Evolutionary conservation across 2,797 vertebrate genomes (phyloP).

Genomic region (Gadopsis bispinosus): DNA sequence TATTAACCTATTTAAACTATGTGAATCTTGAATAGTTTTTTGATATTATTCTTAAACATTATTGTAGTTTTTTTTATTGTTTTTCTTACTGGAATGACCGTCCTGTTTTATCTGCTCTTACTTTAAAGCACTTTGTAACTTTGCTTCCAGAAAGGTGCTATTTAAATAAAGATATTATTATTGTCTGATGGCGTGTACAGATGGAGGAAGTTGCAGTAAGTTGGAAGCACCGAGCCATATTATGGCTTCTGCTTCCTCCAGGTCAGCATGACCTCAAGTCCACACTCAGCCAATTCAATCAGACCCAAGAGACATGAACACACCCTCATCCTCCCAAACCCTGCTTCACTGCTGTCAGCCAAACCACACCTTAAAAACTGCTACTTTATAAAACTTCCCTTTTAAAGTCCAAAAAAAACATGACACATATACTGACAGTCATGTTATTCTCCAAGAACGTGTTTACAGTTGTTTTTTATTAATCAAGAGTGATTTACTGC

Average conservation of each 20-base stretch:
- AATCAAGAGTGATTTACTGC: background rate
- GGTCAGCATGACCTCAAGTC: slow-evolving; percentile 31
- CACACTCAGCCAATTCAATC: slow-evolving; percentile 29
- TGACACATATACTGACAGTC: background rate
- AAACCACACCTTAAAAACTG: background rate
- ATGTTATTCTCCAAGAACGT: background rate
- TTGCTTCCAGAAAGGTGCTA: no score
- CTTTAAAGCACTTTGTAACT: no score
- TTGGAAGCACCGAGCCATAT: slow-evolving; percentile 15
- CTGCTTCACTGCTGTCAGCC: background rate
- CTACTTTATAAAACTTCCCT: background rate
- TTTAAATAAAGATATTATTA: no score
- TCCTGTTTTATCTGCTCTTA: no score
- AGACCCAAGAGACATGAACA: slow-evolving; percentile 37
- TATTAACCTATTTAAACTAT: no score
- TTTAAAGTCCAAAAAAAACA: background rate
- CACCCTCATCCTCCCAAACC: slow-evolving; percentile 26
- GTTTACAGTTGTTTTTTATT: background rate
- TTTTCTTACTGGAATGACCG: no score
- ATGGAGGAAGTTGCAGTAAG: slow-evolving; percentile 49
- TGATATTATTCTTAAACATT: no score
- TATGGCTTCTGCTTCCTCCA: slow-evolving; percentile 49
- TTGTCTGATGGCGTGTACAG: slow-evolving; percentile 31
- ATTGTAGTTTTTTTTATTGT: no score
- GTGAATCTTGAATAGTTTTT: no score